Conservation (phyloP, 2,888 invertebrate genomes). For the Dasypogon diadema region DNA sequence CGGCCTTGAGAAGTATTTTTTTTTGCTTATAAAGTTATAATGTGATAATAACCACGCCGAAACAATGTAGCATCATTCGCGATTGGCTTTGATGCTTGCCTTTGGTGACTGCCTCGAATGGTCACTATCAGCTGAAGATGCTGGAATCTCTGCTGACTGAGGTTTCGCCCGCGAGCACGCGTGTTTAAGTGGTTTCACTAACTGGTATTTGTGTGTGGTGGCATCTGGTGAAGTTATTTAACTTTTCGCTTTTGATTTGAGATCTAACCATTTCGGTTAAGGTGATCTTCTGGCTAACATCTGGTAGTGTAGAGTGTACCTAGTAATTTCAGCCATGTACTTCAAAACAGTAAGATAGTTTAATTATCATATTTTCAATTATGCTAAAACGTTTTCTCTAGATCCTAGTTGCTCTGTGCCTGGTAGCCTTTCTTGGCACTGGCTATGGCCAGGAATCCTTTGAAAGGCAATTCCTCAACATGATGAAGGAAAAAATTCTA, state of each 20-base stretch:
- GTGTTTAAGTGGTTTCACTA: neutral
- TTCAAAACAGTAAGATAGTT: constrained; percentile 11
- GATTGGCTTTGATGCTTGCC: neutral
- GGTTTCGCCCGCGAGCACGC: neutral
- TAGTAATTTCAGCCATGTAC: constrained; percentile 1
- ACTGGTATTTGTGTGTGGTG: constrained; percentile 5
- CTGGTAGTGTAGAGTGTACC: neutral
- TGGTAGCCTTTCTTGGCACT: neutral
- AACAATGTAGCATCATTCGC: neutral
- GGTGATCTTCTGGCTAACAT: constrained; percentile 41
- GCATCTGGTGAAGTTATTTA: constrained; percentile 26
- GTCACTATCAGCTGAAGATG: neutral
- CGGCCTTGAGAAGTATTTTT: constrained; percentile 3
- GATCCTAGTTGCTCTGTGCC: constrained; percentile 30
- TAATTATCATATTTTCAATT: neutral
- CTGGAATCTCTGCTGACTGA: neutral
- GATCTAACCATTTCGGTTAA: constrained; percentile 40
- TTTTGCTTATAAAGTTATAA: neutral
- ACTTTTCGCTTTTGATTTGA: constrained; percentile 19
- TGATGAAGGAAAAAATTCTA: constrained; percentile 61
- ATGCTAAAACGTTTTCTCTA: neutral
- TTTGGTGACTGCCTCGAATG: constrained; percentile 8
- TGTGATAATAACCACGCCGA: neutral
- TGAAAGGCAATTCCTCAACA: constrained; percentile 60
- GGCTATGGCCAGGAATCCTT: constrained; percentile 19